phyloP scores from a whole-genome alignment of 1,140 invertebrate species.

The Whitmania pigra region DNA sequence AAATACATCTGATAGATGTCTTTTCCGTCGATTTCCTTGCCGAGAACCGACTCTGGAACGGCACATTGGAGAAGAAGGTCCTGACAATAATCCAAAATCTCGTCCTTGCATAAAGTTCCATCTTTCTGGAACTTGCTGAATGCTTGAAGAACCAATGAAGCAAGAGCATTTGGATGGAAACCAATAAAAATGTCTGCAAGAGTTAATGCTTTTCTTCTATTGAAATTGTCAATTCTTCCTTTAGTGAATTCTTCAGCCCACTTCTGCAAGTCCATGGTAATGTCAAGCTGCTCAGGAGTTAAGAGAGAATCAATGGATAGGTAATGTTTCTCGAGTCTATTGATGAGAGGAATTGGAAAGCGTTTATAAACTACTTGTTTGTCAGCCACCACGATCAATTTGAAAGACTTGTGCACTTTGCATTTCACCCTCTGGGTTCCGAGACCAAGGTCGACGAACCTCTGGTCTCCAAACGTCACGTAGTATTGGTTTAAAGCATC shows the following conservation, averaged over 20 bases:
- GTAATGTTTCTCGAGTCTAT: constrained; percentile 38
- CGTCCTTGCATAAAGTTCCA: not conserved
- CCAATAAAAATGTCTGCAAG: constrained; percentile 31
- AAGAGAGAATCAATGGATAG: constrained; percentile 32
- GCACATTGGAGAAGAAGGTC: constrained; percentile 29
- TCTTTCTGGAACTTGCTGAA: not conserved
- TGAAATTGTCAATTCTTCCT: not conserved
- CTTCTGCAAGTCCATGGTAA: constrained; percentile 28
- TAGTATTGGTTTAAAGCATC: constrained; percentile 41
- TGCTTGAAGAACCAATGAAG: constrained; percentile 32
- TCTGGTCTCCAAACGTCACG: constrained; percentile 33
- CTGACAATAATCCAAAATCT: constrained; percentile 25
- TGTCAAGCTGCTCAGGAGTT: constrained; percentile 25
- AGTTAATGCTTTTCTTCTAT: not conserved
- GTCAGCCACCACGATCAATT: constrained; percentile 38
- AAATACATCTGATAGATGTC: constrained; percentile 28
- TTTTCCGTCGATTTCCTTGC: constrained; percentile 22
- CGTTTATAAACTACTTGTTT: constrained; percentile 35
- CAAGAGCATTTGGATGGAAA: constrained; percentile 33
- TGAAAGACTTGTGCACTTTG: constrained; percentile 36
- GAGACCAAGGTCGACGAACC: constrained; percentile 38
- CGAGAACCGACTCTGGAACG: constrained; percentile 29
- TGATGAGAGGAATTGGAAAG: constrained; percentile 39
- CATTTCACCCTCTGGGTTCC: constrained; percentile 40
- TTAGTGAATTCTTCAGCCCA: constrained; percentile 31